Evolutionary conservation across 2,113 vertebrate species (phyloP).

Genomic region (Rhea pennata): DNA sequence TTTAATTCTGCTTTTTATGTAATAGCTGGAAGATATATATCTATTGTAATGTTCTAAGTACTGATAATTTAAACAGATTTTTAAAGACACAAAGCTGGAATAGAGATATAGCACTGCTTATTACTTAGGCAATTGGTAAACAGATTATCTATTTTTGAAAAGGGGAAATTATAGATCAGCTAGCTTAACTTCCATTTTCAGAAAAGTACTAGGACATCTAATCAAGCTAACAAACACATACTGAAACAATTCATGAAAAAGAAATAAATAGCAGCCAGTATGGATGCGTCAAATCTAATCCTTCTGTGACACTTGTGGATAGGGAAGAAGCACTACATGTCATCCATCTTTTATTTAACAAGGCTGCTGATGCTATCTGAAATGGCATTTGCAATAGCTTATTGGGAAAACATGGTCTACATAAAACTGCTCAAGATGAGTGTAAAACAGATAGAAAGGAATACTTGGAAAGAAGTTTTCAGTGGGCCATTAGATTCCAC

Average conservation of each 20-base stretch:
- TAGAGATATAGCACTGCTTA: neutral
- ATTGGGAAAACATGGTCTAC: neutral
- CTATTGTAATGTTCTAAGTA: neutral
- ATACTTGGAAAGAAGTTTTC: neutral
- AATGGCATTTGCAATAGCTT: neutral
- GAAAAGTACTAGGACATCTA: neutral
- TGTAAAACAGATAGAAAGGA: neutral
- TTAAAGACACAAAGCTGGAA: neutral
- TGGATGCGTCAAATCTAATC: slow-evolving; percentile 39
- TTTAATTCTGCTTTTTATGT: neutral
- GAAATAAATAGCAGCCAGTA: neutral
- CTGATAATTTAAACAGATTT: neutral
- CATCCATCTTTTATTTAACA: neutral
- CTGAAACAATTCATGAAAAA: slow-evolving; percentile 25
- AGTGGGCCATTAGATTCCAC: neutral
- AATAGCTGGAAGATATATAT: neutral
- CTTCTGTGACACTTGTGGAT: slow-evolving; percentile 35
- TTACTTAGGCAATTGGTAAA: neutral
- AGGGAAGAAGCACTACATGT: neutral
- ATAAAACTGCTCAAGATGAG: neutral
- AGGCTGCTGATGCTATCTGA: slow-evolving; percentile 41
- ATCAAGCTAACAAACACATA: neutral
- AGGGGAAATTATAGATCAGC: neutral
- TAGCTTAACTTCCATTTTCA: neutral
- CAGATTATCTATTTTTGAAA: neutral